Evolutionary conservation across 2,797 vertebrate genomes (phyloP).

Genomic region (Calcarius lapponicus): DNA sequence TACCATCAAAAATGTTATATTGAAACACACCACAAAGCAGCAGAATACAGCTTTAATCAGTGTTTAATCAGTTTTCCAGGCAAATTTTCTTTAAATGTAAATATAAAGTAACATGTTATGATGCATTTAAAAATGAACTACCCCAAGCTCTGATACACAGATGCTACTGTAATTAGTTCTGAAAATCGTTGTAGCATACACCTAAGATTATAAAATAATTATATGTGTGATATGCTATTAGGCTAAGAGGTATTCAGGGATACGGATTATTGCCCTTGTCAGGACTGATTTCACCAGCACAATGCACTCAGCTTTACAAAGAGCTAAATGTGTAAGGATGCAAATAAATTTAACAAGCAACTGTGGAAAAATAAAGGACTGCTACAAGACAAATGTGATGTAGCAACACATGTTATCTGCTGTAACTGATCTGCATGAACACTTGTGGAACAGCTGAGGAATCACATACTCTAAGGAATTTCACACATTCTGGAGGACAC

Average conservation of each 20-base stretch:
- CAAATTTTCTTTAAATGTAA: constrained; percentile 40
- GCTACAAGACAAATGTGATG: neutral
- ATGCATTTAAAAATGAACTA: constrained; percentile 1
- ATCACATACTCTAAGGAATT: neutral
- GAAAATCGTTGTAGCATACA: neutral
- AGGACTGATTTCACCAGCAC: neutral
- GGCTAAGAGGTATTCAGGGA: neutral
- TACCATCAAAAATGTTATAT: constrained; percentile 66
- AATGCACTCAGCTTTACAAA: neutral
- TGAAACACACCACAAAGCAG: constrained; percentile 49
- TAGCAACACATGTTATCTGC: neutral
- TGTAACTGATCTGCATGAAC: neutral
- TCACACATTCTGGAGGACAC: neutral
- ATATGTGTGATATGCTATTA: neutral
- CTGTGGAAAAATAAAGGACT: neutral
- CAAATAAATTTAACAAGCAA: constrained; percentile 4
- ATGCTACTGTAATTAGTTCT: neutral
- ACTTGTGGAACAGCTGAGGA: neutral
- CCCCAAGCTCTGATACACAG: neutral
- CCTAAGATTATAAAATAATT: constrained; percentile 40
- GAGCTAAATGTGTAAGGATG: neutral
- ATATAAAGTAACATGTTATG: neutral
- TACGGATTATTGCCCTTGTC: neutral
- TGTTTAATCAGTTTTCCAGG: constrained; percentile 24
- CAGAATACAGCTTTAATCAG: constrained; percentile 58